Percentiles rank a stretch among this genome's conserved stretches.
Conservation (phyloP, 1,140 invertebrate genomes). For the Drosophila obscura region DNA sequence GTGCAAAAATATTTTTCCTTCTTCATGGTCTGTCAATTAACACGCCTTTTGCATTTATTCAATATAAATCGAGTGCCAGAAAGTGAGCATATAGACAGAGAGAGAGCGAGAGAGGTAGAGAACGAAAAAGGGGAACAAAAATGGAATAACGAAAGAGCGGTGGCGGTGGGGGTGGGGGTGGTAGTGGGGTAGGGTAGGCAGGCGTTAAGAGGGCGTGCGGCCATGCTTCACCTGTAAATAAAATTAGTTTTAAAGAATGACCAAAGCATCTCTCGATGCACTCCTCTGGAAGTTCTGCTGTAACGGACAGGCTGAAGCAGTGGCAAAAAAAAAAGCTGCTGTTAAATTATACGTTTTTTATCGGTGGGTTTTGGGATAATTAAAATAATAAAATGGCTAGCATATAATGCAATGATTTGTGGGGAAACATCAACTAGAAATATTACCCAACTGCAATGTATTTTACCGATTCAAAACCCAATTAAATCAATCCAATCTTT, state of each 20-base stretch:
- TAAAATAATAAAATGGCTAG: too few relatives aligned
- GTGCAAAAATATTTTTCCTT: constrained; percentile 74
- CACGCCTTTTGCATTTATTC: constrained; percentile 81
- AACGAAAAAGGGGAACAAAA: neutral
- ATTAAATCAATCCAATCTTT: too few relatives aligned
- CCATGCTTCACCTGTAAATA: constrained; percentile 61
- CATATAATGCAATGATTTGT: too few relatives aligned
- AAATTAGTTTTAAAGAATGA: constrained; percentile 76
- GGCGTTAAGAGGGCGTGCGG: neutral
- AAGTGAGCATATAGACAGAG: neutral
- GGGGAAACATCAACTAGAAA: too few relatives aligned
- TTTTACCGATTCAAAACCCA: too few relatives aligned
- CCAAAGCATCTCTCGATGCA: constrained; percentile 25
- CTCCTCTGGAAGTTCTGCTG: neutral
- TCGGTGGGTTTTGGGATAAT: too few relatives aligned
- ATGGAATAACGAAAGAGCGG: neutral
- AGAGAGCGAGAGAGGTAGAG: neutral
- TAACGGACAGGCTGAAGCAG: neutral
- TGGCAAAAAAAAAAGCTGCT: neutral
- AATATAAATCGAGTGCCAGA: constrained; percentile 72
- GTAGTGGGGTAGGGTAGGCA: neutral
- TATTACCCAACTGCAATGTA: too few relatives aligned
- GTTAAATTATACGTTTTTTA: too few relatives aligned
- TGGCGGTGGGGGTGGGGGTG: too few relatives aligned
- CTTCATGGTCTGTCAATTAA: constrained; percentile 82